phyloP scores from a whole-genome alignment of 1,140 invertebrate genomes.

The Epicauta chinensis region DNA sequence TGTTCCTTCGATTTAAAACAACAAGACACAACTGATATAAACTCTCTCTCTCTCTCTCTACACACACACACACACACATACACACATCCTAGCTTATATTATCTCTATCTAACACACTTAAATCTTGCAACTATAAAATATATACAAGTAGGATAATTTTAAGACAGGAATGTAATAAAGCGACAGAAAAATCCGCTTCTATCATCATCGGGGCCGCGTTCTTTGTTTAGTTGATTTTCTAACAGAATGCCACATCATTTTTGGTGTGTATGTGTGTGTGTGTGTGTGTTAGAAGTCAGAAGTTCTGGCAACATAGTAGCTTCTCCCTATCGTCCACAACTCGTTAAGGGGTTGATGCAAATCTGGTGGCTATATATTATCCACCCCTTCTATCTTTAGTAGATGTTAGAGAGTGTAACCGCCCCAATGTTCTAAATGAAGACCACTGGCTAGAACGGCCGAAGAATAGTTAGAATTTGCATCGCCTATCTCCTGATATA shows the following conservation, averaged over 20 bases:
- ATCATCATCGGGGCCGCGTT: conserved; percentile 12
- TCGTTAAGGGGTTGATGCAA: conserved; percentile 22
- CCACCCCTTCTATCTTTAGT: conserved; percentile 27
- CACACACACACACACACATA: too few species aligned
- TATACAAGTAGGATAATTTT: too few species aligned
- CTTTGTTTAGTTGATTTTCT: conserved; percentile 9
- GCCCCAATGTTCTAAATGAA: conserved; percentile 3
- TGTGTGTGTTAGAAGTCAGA: too few species aligned
- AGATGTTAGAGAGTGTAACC: background rate
- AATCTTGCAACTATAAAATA: too few species aligned
- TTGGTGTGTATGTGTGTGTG: too few species aligned
- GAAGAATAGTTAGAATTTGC: conserved; percentile 25
- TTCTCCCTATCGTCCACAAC: background rate
- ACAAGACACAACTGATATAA: conserved; percentile 25
- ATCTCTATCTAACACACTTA: too few species aligned
- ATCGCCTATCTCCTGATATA: conserved; percentile 31
- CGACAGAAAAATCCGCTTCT: too few species aligned
- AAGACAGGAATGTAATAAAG: too few species aligned
- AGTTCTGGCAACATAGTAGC: too few species aligned
- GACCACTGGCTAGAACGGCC: background rate
- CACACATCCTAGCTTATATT: too few species aligned
- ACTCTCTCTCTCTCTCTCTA: conserved; percentile 27
- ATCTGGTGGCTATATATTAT: conserved; percentile 29
- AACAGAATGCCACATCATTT: too few species aligned
- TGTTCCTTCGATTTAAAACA: conserved; percentile 5